Evolutionary conservation across 2,888 invertebrate species (phyloP).

Genomic region (Plebejus argus): DNA sequence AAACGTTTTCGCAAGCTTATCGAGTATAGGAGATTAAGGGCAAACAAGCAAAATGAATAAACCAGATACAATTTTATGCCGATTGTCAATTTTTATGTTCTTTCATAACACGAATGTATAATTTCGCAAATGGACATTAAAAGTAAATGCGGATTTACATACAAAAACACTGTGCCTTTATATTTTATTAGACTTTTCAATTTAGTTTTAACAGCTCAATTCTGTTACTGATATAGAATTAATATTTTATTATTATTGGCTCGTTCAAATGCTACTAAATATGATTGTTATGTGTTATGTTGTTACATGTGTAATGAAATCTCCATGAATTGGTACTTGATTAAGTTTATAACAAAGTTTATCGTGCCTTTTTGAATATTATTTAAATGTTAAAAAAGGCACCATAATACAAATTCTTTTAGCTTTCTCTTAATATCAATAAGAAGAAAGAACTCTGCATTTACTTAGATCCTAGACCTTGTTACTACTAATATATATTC

Average conservation of each 20-base stretch:
- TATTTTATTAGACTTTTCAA: constrained; percentile 20
- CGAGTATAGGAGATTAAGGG: neutral
- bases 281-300: neutral
- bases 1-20: neutral
- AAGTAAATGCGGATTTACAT: constrained; percentile 9
- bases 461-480: too few relatives aligned
- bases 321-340: neutral
- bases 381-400: too few relatives aligned
- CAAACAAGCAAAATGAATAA: neutral
- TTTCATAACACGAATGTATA: neutral
- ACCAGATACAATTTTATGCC: neutral
- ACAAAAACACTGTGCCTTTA: neutral
- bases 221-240: neutral
- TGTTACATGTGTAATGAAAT: neutral
- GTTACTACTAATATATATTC: too few relatives aligned
- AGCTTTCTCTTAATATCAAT: too few relatives aligned
- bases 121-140: constrained; percentile 31
- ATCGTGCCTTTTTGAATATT: too few relatives aligned
- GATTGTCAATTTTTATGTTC: constrained; percentile 8
- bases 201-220: constrained; percentile 11
- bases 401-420: too few relatives aligned
- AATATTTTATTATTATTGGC: constrained; percentile 21
- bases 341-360: neutral
- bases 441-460: too few relatives aligned
- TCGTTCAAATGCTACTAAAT: neutral